A percentile compares a stretch with the other conserved stretches of the same genome.
These are phyloP conservation scores for Darevskia mixta DNA, from an alignment of 2,797 vertebrate genomes.

Conservation along the genomic window DNA sequence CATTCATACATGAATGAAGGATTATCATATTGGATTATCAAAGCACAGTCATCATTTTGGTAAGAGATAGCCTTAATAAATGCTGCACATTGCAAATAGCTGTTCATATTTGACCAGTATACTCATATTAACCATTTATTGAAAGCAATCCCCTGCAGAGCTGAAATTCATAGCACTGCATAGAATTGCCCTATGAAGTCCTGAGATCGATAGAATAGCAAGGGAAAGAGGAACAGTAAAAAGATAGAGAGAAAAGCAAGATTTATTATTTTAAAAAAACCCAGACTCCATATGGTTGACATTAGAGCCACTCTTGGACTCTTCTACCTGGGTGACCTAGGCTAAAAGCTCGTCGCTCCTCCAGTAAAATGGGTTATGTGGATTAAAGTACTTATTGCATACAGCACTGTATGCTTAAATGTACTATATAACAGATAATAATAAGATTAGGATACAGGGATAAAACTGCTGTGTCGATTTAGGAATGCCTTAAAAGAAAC, in stretches of 20 bases:
- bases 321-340: not conserved
- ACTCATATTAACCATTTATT: constrained; percentile 1
- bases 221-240: not conserved
- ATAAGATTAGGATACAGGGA: not conserved
- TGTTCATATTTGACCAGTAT: not conserved
- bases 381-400: not conserved
- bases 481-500: not conserved
- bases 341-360: not conserved
- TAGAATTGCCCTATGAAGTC: not conserved
- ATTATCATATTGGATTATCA: not conserved
- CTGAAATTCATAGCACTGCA: no score
- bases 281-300: not conserved
- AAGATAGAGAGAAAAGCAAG: not conserved
- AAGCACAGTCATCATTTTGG: not conserved
- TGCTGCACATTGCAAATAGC: not conserved
- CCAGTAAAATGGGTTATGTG: not conserved
- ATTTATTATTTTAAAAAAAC: not conserved
- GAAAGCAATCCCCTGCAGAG: not conserved
- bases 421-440: not conserved
- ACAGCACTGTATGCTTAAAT: not conserved
- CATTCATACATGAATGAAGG: not conserved
- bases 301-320: not conserved
- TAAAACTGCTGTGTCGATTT: not conserved
- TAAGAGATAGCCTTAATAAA: not conserved
- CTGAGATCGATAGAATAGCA: not conserved